These are phyloP conservation scores for Etia nguti DNA, from an alignment of 2,113 vertebrate genomes.

Conservation along the genomic window DNA sequence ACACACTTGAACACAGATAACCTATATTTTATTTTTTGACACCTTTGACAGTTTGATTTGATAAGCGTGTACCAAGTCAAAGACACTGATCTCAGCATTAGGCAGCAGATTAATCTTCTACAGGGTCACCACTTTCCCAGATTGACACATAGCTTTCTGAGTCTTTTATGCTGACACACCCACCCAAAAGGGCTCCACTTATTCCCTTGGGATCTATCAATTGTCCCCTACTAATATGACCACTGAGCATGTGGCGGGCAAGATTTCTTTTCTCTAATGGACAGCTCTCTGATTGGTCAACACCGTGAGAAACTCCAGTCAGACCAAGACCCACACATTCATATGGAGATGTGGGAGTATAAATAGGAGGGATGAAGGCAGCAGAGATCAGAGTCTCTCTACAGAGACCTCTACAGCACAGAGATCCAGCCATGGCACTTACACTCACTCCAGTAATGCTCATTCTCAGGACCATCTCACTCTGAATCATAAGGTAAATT, in stretches of 20 bases:
- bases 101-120: background rate
- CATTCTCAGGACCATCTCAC: background rate
- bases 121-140: constrained; percentile 49
- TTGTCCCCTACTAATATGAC: background rate
- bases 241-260: background rate
- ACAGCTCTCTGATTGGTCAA: constrained; percentile 47
- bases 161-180: background rate
- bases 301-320: constrained; percentile 35
- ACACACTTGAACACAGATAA: background rate
- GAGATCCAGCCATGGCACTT: constrained; percentile 36
- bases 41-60: background rate
- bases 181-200: constrained; percentile 10
- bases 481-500: constrained; percentile 48
- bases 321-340: constrained; percentile 62
- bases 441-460: constrained; percentile 38
- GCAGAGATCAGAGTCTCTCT: constrained; percentile 52
- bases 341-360: constrained; percentile 71
- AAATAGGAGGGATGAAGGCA: constrained; percentile 63
- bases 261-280: background rate
- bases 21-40: background rate
- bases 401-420: constrained; percentile 52
- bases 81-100: background rate
- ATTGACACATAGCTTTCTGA: constrained; percentile 17
- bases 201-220: constrained; percentile 23
- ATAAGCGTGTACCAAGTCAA: background rate